These are phyloP conservation scores for Eilema caniola DNA, from an alignment of 2,888 invertebrate species.

Conservation along the genomic window DNA sequence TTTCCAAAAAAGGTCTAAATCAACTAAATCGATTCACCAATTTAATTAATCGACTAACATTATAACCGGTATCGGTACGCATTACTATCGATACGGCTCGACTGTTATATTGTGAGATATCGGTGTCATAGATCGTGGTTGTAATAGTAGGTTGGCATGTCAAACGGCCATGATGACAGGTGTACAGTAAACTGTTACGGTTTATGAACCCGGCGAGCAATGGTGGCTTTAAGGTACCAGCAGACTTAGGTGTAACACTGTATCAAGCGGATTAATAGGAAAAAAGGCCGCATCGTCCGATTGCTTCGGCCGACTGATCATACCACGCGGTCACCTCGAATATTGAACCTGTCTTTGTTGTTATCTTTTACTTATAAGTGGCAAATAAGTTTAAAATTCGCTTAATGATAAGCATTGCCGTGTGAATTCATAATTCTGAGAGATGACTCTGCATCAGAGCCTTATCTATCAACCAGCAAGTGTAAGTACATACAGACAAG, in stretches of 20 bases:
- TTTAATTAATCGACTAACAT: constrained; percentile 32
- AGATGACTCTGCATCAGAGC: no score
- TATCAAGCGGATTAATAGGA: background rate
- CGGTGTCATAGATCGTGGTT: constrained; percentile 53
- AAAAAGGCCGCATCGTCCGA: no score
- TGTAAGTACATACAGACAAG: no score
- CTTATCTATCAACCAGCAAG: background rate
- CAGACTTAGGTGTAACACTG: constrained; percentile 20
- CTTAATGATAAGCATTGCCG: no score
- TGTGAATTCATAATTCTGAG: no score
- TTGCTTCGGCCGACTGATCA: no score
- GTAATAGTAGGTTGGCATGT: constrained; percentile 64
- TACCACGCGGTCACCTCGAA: no score
- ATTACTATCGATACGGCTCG: constrained; percentile 52
- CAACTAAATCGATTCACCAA: constrained; percentile 35
- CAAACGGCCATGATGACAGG: constrained; percentile 56
- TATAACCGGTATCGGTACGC: constrained; percentile 44
- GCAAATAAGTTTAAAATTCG: no score
- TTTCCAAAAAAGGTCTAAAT: background rate
- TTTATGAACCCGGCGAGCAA: constrained; percentile 55
- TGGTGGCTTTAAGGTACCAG: constrained; percentile 18
- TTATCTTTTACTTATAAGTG: no score
- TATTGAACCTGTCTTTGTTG: no score
- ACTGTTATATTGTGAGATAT: constrained; percentile 51
- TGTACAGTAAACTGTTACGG: constrained; percentile 59